phyloP scores from a whole-genome alignment of 2,888 invertebrate species.

The Ectemnius continuus region DNA sequence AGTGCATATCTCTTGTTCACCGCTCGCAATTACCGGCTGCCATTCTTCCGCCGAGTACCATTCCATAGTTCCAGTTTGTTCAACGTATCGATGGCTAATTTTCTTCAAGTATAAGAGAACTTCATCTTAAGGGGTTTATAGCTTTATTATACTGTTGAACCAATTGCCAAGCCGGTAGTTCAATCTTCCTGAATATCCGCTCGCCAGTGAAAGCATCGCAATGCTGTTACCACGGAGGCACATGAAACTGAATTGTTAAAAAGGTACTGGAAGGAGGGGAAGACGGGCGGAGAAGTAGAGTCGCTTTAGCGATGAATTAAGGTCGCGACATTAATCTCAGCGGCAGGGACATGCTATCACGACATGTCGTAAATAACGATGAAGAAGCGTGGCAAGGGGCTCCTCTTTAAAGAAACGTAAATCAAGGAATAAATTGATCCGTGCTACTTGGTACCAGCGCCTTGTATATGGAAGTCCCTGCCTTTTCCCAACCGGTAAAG shows the following conservation, averaged over 20 bases:
- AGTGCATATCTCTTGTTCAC: constrained; percentile 55
- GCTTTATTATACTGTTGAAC: too few relatives aligned
- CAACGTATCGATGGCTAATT: too few relatives aligned
- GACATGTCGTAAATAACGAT: constrained; percentile 62
- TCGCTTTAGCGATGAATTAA: constrained; percentile 47
- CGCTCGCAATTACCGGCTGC: constrained; percentile 50
- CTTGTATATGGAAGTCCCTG: neutral
- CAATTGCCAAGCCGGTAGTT: too few relatives aligned
- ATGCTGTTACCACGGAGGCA: constrained; percentile 10
- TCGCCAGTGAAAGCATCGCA: constrained; percentile 3
- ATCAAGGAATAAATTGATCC: constrained; percentile 63
- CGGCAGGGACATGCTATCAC: constrained; percentile 53
- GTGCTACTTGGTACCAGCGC: constrained; percentile 59
- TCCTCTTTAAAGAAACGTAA: constrained; percentile 49
- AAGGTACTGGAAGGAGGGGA: constrained; percentile 11
- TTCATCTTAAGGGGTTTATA: too few relatives aligned
- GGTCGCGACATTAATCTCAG: constrained; percentile 48
- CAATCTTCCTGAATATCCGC: too few relatives aligned
- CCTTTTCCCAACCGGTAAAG: neutral
- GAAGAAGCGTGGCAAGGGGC: constrained; percentile 1
- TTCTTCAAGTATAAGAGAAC: too few relatives aligned
- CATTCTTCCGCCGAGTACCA: constrained; percentile 19
- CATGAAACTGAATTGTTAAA: constrained; percentile 20
- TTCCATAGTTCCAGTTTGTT: neutral
- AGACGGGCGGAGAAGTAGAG: constrained; percentile 28